Base-by-base conservation (phyloP, 2,797 vertebrate genomes). In the Acipenser ruthenus region DNA sequence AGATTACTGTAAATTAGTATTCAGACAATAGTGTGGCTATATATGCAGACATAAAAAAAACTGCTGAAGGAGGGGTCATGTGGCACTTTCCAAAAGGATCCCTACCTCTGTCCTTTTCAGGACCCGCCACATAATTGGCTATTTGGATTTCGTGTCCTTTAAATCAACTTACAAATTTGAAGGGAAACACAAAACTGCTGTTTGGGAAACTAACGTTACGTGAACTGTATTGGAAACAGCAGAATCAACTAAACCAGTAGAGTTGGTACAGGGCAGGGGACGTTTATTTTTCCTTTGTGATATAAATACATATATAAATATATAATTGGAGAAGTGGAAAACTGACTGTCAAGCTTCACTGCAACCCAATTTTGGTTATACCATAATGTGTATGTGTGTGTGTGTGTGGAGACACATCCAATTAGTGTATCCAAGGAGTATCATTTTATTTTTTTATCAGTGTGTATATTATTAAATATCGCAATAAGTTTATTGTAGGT, bases 231-330 rank as follows among this genome's bases (percentile, higher is more conserved):
- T 65, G 66, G 9, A 48, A 67, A 77, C 71, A 63, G 1, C 49
- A 71, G 74, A 75, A 63, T 67, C 77, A 80, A 73, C 74, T 75
- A 67, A 74, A 80, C 75, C 72, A 73, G 15, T 68, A 51, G 70
- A 49, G 65, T 49, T 53, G 78, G 82, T 80, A 71, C 76, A 70
- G 18, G 72, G 72, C 68, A 48, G 50, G 18, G 63, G 64, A 69
- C 68, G 70, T 72, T 69, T 37, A 78, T 79, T 78, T 55, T 74
- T 75, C 75, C 73, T 75, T 69, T 63, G 67, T 73, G 71, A 78
- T 86, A 88, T 85, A 88, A 88, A 89, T 84, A 86, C 5, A 37
- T 37, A 37, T 37, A 37, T 85, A 82, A 85, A 81, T 76, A 78
- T 71, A 79, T 83, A 79, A 82, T 80, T 79, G 75, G 69, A 77